These are phyloP conservation scores for Cancer borealis DNA, from an alignment of 2,888 invertebrate genomes.

Conservation along the genomic window DNA sequence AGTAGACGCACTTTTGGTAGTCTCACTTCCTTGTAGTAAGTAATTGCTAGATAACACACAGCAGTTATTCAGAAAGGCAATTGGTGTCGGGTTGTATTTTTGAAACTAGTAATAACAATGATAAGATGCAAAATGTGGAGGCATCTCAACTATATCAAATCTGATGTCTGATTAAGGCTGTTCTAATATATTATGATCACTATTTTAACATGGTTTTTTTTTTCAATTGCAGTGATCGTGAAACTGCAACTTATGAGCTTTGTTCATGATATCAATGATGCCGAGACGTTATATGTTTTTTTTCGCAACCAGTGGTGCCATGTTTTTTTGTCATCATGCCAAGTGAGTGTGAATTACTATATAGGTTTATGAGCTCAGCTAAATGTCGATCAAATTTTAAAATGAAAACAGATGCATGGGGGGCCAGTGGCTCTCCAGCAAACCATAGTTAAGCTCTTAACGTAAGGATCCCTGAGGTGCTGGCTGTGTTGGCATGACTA, in stretches of 20 bases:
- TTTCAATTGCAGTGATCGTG: not conserved
- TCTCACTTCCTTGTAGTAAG: not conserved
- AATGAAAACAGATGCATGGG: not conserved
- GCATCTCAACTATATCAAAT: not conserved
- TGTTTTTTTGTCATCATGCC: not conserved
- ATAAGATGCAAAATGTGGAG: slow-evolving; percentile 15
- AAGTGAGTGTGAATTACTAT: slow-evolving; percentile 33
- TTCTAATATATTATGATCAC: not conserved
- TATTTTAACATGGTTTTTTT: not conserved
- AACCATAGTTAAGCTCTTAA: slow-evolving; percentile 22
- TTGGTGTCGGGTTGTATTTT: not conserved
- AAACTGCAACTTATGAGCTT: not conserved
- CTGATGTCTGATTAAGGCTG: not conserved
- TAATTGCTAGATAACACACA: not conserved
- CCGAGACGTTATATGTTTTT: not conserved
- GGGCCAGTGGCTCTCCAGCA: slow-evolving; percentile 22
- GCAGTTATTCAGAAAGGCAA: not conserved
- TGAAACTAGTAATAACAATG: not conserved
- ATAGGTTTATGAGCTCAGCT: slow-evolving; percentile 38
- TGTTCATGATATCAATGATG: not conserved
- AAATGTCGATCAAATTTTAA: slow-evolving; percentile 43
- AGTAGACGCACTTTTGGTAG: not conserved
- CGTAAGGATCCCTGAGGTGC: not conserved
- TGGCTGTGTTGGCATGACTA: not conserved
- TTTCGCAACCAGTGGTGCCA: slow-evolving; percentile 4